These are phyloP conservation scores for Macrosiphum euphorbiae DNA, from an alignment of 2,888 invertebrate genomes.

Conservation along the genomic window DNA sequence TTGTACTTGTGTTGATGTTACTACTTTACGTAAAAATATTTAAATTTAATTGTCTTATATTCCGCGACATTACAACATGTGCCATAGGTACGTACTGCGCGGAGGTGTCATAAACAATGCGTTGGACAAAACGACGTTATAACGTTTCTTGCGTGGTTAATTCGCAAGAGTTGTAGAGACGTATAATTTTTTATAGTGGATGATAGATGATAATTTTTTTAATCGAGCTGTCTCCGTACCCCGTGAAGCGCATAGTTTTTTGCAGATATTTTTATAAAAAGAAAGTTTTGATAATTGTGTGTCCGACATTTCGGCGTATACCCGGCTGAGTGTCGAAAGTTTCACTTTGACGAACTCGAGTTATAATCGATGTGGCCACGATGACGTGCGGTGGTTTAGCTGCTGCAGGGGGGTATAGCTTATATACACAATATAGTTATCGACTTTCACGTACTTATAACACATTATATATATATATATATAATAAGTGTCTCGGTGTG, in stretches of 20 bases:
- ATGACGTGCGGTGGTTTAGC: background rate
- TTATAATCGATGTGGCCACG: constrained; percentile 3
- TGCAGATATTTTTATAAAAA: background rate
- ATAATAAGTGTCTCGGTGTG: background rate
- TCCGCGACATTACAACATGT: background rate
- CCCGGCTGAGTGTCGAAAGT: background rate
- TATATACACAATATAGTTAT: background rate
- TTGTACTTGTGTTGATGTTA: background rate
- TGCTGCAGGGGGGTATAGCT: background rate
- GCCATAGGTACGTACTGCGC: background rate
- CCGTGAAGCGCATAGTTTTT: background rate
- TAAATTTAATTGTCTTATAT: background rate
- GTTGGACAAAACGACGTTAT: background rate
- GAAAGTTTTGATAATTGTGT: background rate
- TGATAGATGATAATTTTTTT: background rate
- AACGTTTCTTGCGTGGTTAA: background rate
- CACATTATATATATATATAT: background rate
- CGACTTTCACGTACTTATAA: background rate
- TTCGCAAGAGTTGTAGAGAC: background rate
- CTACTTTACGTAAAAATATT: background rate
- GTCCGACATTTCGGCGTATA: background rate
- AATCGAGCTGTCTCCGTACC: background rate
- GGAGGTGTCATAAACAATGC: background rate
- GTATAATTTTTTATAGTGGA: background rate
- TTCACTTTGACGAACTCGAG: background rate